phyloP scores from a whole-genome alignment of 2,888 invertebrate species.

The Euplagia quadripunctaria region DNA sequence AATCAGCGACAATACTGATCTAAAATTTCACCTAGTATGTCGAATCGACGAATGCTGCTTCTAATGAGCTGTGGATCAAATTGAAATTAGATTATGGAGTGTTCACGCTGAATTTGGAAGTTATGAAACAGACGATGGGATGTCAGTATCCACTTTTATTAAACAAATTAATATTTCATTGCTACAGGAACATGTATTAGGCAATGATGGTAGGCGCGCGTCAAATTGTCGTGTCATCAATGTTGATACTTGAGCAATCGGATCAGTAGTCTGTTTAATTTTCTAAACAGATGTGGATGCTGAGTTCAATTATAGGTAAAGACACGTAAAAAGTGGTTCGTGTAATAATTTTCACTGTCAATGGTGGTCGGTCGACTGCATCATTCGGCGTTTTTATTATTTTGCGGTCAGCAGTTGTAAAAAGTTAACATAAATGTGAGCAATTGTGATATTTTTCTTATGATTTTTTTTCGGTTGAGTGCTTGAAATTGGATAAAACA shows the following conservation, averaged over 20 bases:
- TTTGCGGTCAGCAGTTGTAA: constrained; percentile 64
- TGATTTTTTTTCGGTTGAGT: constrained; percentile 51
- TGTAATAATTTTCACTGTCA: constrained; percentile 71
- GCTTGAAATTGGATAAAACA: constrained; percentile 46
- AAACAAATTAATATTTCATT: constrained; percentile 79
- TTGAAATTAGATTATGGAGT: constrained; percentile 83
- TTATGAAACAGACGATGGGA: constrained; percentile 84
- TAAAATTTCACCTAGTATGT: constrained; percentile 72
- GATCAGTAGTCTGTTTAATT: constrained; percentile 52
- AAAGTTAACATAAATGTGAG: constrained; percentile 61
- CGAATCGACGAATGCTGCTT: constrained; percentile 75
- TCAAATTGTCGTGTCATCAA: constrained; percentile 47
- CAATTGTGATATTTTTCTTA: constrained; percentile 57
- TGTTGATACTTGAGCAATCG: constrained; percentile 25
- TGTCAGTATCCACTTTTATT: constrained; percentile 74
- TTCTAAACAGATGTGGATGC: constrained; percentile 53
- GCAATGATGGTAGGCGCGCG: constrained; percentile 44
- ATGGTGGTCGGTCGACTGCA: constrained; percentile 73
- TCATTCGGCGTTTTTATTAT: constrained; percentile 70
- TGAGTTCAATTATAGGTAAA: constrained; percentile 66
- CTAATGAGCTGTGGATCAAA: constrained; percentile 78
- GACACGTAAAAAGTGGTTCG: constrained; percentile 71
- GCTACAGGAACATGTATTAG: constrained; percentile 70
- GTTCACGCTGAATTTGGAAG: constrained; percentile 79
- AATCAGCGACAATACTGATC: constrained; percentile 78